Base-by-base conservation (phyloP, 2,113 vertebrate genomes). In the Cichladusa arquata region DNA sequence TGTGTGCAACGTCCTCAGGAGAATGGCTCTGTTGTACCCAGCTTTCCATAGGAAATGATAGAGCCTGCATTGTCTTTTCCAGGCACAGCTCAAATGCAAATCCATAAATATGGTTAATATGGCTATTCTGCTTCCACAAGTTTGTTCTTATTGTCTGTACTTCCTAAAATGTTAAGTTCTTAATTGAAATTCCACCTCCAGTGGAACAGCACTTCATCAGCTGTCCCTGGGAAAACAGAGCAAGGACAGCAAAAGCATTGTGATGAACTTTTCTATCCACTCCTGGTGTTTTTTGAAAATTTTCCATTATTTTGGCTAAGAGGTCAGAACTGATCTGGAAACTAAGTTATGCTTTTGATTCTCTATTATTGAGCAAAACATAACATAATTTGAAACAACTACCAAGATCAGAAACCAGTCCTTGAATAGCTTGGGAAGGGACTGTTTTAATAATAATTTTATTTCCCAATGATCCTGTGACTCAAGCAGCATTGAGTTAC, bases 181-280 rank as follows among this genome's bases (percentile, higher is more conserved):
- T 94, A 51, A 95, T 86, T 94, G 92, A 92, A 88, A 96, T 97
- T 97, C 95, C 95, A 93, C 90, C 95, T 95, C 93, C 90, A 96
- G 82, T 58, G 48, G 72, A 90, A 83, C 60, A 78, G 40, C 38
- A 28, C 28, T 93, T 54, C 44, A 62, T 91, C 88, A 93, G 80
- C 69, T 73, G 44, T 81, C 64, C 51, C 54, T 3, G 1, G 61
- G 72, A 90, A 90, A 94, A 86, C 12, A 74, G 47, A 26, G 61
- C 4, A 13, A 76, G 76, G 83, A 93, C 61, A 96, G 82, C n/a
- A 47, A 74, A 86, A 72, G 60, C 69, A 78, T 92, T 95, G 92
- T 86, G 82, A 86, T 80, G 72, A 78, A 76, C 34, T 86, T 88
- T 67, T 73, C 62, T 78, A 2, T 61, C 69, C 9, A 45, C 18